Conservation (phyloP, 2,113 vertebrate species). For the Butorides virescens region DNA sequence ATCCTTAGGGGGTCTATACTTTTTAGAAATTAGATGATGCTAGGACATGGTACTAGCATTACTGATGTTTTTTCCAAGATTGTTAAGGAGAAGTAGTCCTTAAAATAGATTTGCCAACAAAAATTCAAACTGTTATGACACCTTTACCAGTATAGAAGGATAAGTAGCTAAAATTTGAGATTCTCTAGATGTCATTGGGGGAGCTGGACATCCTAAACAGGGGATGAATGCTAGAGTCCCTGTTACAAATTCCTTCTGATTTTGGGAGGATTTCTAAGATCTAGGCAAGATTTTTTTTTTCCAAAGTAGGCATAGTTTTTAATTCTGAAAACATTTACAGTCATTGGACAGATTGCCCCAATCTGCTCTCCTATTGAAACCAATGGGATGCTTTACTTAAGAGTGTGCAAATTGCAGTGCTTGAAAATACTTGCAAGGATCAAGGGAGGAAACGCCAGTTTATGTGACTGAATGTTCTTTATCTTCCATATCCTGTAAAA, state of each 20-base stretch:
- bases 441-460: background rate
- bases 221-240: background rate
- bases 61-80: background rate
- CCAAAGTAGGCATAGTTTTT: background rate
- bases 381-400: background rate
- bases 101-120: background rate
- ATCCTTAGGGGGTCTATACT: background rate
- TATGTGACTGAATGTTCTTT: background rate
- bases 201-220: background rate
- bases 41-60: background rate
- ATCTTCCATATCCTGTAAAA: background rate
- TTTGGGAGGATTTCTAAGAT: background rate
- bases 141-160: background rate
- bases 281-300: background rate
- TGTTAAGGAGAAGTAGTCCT: background rate
- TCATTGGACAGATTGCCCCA: background rate
- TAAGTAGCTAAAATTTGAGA: background rate
- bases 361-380: background rate
- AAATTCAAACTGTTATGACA: background rate
- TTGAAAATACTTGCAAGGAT: background rate
- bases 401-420: background rate
- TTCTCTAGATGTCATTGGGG: background rate
- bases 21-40: background rate
- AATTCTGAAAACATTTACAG: background rate
- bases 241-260: background rate